Evolutionary conservation across 2,113 vertebrate genomes (phyloP).

Genomic region (Corythornis madagascariensis): DNA sequence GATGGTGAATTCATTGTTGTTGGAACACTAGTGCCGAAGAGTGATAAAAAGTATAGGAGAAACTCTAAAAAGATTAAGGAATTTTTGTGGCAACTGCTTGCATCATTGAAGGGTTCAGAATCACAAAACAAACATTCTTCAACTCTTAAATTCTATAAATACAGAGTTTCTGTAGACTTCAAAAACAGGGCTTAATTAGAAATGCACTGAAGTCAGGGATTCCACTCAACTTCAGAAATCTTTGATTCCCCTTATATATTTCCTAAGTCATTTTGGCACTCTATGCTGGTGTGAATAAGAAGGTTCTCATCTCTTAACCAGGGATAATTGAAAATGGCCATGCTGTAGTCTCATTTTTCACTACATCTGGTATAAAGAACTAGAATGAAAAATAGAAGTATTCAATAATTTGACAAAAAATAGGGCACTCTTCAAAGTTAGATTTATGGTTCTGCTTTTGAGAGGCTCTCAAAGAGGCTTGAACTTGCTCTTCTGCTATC

Average conservation of each 20-base stretch:
- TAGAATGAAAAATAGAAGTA: background rate
- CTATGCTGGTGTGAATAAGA: background rate
- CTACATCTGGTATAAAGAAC: background rate
- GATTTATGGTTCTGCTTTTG: background rate
- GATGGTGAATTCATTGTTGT: background rate
- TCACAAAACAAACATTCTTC: background rate
- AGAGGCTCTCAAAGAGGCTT: background rate
- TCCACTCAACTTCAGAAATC: background rate
- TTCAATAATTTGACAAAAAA: background rate
- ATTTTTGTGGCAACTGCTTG: background rate
- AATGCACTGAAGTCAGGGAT: background rate
- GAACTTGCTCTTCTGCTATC: background rate
- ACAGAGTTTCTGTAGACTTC: background rate
- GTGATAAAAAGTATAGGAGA: background rate
- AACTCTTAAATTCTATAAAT: background rate
- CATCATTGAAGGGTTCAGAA: background rate
- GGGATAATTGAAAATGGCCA: background rate
- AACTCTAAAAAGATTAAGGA: background rate
- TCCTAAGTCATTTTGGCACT: background rate
- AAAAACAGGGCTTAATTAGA: background rate
- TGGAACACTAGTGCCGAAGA: background rate
- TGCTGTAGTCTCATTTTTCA: background rate
- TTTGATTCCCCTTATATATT: background rate
- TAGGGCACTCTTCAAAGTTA: background rate
- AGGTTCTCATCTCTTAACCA: background rate